Base-by-base conservation (phyloP, 2,113 vertebrate genomes). In the Scolopax mira region DNA sequence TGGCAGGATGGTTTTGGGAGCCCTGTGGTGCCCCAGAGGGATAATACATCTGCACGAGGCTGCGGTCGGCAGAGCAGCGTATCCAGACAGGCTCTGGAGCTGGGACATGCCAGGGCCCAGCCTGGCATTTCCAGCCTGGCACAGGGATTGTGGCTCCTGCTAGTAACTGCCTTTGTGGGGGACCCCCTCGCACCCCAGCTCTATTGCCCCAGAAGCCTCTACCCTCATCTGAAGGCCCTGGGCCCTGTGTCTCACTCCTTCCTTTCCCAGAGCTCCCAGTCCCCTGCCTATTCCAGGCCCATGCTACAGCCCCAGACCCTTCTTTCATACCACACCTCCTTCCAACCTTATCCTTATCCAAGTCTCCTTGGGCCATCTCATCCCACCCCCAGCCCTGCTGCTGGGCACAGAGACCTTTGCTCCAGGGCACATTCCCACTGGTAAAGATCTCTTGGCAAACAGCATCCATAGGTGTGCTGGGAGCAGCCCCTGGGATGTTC, bases 31-130 rank as follows among this genome's bases (percentile, higher is more conserved):
- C 72, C 44, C 66, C 2, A 5, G 52, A 39, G 62, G 58, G 44
- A 48, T 21, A 18, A 35, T 1, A 3, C 1, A 8, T 7, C 62
- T 67, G 25, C 0, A 0, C 60, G 41, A 6, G 14, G 4, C 33
- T 2, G 4, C 4, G 2, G 13, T 3, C 1, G 0, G 73, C 60
- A 74, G 41, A 84, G 41, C 69, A 54, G 49, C 2, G 0, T 30
- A 57, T 52, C 90, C 81, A 51, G 72, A 57, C 73, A 66, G 51
- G 85, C 22, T 75, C 46, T 49, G 64, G 6, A 28, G 37, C 52
- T 35, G 66, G 81, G 74, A 74, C 55, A 8, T 44, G 90, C 55
- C 84, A 66, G 70, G 65, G 42, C 69, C 3, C 78, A 41, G 79
- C 2, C 42, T 77, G 66, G 52, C 42, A 41, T 24, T 78, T 52